Evolutionary conservation across 2,113 vertebrate species (phyloP), one percentile per base, ranked within the genome.

Genomic region (Caracal caracal): DNA sequence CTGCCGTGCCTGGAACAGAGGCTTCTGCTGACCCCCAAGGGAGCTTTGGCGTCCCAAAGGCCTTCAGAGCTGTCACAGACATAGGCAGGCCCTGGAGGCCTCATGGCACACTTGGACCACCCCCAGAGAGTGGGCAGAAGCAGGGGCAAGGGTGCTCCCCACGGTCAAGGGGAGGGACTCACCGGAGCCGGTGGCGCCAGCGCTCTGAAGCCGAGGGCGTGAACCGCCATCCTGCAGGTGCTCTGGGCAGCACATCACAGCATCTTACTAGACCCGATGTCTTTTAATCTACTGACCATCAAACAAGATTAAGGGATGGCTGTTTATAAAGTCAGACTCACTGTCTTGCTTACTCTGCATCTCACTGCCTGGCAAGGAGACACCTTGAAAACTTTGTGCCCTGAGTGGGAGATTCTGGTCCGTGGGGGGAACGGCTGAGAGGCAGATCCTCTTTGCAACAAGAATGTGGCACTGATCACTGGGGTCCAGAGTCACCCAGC

Each of bases 221-320:
- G 19, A 59, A 35, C 35, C 5, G 0, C 8, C 4, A 0, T n/a
- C 49, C 63, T 4, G 5, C 2, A 5, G 13, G 49, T 9, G 0
- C 19, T 12, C 37, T 47, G 15, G 65, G 53, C 7, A 15, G 66
- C 30, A 61, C 65, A 61, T 30, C 66, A 15, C 22, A 10, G 22
- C 17, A 22, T 10, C 68, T 24, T 24, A 3, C 24, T 22, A 75
- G 11, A 3, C 33, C 2, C 16, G 17, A 5, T 11, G 10, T 19
- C 59, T 56, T 43, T 47, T 2, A 28, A 61, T 71, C 43, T 90
- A 7, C 12, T 20, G 24, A 15, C 28, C 1, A 49, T 24, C 20
- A 16, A 63, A 49, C 30, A 76, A 49, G 56, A 78, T 30, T 12
- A 49, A 30, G 71, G 13, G 53, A 33, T 28, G 37, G 30, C 20